These are phyloP conservation scores for Holotrichia oblita DNA, from an alignment of 1,140 invertebrate genomes.

Conservation along the genomic window DNA sequence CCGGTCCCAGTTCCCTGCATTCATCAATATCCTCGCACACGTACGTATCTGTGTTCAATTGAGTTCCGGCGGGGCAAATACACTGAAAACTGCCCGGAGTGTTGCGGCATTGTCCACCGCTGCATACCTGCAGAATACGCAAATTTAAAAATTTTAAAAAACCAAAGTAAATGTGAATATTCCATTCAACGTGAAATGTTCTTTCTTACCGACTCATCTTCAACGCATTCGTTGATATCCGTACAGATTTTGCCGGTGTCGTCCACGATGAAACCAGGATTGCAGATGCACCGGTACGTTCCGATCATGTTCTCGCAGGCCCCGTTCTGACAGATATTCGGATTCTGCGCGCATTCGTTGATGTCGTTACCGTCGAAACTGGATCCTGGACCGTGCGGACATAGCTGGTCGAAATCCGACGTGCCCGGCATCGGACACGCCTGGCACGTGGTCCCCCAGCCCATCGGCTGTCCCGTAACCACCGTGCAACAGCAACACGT, in stretches of 20 bases:
- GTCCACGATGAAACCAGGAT: conserved; percentile 82
- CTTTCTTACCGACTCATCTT: conserved; percentile 74
- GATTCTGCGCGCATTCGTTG: conserved; percentile 85
- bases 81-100: conserved; percentile 79
- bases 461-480: conserved; percentile 73
- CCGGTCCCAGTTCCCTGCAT: conserved; percentile 75
- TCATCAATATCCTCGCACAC: conserved; percentile 82
- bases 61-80: conserved; percentile 83
- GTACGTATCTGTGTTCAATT: conserved; percentile 69
- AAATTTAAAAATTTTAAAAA: too few relatives aligned
- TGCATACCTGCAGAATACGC: conserved; percentile 74
- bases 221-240: conserved; percentile 88
- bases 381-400: conserved; percentile 81
- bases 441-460: conserved; percentile 86
- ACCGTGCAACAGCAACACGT: conserved; percentile 87
- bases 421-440: conserved; percentile 77
- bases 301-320: conserved; percentile 85
- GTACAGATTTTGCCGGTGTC: conserved; percentile 78
- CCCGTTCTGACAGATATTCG: conserved; percentile 82
- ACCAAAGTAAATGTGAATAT: too few relatives aligned
- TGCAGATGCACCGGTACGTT: conserved; percentile 81
- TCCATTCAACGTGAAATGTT: too few relatives aligned
- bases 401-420: conserved; percentile 77
- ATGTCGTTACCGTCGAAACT: conserved; percentile 87
- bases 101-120: conserved; percentile 84